Base-by-base conservation (phyloP, 2,113 vertebrate genomes). In the Anhinga rufa region DNA sequence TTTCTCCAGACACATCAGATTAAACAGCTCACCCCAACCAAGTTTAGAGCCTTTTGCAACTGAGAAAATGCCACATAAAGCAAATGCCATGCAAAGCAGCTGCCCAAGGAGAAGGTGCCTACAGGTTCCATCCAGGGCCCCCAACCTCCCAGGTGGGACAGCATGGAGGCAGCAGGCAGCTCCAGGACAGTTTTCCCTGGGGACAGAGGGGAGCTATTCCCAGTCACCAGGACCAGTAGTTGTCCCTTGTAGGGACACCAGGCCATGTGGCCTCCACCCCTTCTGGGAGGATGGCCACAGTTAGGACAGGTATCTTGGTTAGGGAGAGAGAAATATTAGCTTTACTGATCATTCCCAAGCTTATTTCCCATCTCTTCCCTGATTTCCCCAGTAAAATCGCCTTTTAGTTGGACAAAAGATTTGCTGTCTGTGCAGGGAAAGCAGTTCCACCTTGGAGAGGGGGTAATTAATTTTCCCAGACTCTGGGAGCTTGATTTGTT, bases 391-490 rank as follows among this genome's bases (percentile, higher is more conserved):
- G 10, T 77, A 75, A 88, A 93, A 71, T 42, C 66, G 12, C 17
- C n/a, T 77, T 70, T 66, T 70, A 66, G 17, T 42, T 25, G 25
- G 46, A 31, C 7, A 25, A 15, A 78, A 83, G 28, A 57, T 34
- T 68, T 82, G 34, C 57, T 86, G 29, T 48, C 65, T 55, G n/a
- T 76, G 42, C 29, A 68, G 46, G 42, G 51, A 84, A 86, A 93
- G 66, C 44, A 15, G 20, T 58, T 92, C 46, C 48, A 84, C 65
- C 24, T 71, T 55, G n/a, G 38, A 75, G 72, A 75, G 60, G 42
- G 80, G 24, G 60, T 80, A 68, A 81, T 78, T 91, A 57, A 88
- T 90, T 93, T 88, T 93, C 55, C 68, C 68, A 86, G 80, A 29
- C 51, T 58, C 91, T 62, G 51, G 54, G 76, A 96, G 86, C 72